Conservation (phyloP, 2,888 invertebrate species). For the Trichogramma evanescens region DNA sequence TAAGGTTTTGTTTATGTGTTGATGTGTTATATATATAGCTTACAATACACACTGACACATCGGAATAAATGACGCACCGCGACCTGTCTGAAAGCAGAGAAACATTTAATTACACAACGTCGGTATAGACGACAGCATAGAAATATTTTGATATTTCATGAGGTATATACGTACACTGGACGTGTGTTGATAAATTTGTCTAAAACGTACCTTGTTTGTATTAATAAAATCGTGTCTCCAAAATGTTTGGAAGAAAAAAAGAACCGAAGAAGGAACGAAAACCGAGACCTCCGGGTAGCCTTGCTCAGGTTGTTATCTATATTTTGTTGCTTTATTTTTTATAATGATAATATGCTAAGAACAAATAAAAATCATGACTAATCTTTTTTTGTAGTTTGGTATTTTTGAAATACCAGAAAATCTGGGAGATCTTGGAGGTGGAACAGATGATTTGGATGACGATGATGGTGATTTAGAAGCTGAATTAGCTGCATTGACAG, state of each 20-base stretch:
- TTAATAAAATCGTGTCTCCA: not conserved
- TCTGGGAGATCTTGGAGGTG: slow-evolving; percentile 54
- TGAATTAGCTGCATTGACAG: slow-evolving; percentile 68
- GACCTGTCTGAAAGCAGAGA: too few relatives aligned
- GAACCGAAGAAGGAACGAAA: slow-evolving; percentile 28
- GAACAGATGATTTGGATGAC: slow-evolving; percentile 53
- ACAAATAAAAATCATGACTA: not conserved
- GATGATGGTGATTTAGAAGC: slow-evolving; percentile 80
- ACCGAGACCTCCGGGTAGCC: slow-evolving; percentile 32
- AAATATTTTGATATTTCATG: too few relatives aligned
- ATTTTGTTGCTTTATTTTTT: not conserved
- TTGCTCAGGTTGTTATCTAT: slow-evolving; percentile 35
- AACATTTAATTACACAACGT: too few relatives aligned
- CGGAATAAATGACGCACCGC: too few relatives aligned
- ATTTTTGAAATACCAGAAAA: slow-evolving; percentile 65
- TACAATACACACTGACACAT: too few relatives aligned
- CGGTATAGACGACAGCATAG: too few relatives aligned
- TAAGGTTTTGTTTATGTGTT: too few relatives aligned
- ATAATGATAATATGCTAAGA: too few relatives aligned
- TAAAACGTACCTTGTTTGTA: too few relatives aligned
- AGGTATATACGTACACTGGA: too few relatives aligned
- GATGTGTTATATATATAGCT: too few relatives aligned
- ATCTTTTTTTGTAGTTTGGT: slow-evolving; percentile 57
- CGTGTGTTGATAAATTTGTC: too few relatives aligned
- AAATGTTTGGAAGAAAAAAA: slow-evolving; percentile 41